These are phyloP conservation scores for Alaudala cheleensis DNA, from an alignment of 2,113 vertebrate species.

Conservation along the genomic window DNA sequence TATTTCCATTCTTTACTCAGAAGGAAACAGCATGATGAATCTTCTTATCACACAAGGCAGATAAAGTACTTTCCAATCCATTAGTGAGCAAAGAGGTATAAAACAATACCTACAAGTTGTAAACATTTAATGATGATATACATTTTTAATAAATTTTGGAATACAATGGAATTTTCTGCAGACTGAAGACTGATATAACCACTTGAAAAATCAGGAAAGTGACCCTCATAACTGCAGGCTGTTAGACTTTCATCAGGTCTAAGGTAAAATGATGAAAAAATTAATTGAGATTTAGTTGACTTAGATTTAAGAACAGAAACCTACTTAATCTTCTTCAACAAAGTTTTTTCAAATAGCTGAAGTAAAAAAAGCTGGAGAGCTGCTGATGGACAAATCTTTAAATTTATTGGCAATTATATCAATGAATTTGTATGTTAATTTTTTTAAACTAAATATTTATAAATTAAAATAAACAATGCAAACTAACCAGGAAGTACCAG, in stretches of 20 bases:
- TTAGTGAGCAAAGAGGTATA: slow-evolving; percentile 7
- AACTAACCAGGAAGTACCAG: background rate
- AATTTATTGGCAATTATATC: background rate
- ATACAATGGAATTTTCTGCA: background rate
- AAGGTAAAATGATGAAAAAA: background rate
- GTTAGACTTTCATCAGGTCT: background rate
- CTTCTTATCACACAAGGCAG: background rate
- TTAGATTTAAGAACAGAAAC: background rate
- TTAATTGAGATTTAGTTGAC: background rate
- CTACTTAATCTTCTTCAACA: background rate
- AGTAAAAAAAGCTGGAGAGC: background rate
- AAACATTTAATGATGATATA: slow-evolving; percentile 8
- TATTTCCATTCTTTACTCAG: background rate
- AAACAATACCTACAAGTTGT: background rate
- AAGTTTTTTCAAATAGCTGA: background rate
- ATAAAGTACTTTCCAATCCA: background rate
- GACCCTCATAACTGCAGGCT: background rate
- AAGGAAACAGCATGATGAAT: slow-evolving; percentile 10
- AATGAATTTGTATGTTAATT: background rate
- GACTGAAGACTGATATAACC: background rate
- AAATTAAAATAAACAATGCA: background rate
- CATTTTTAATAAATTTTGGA: slow-evolving; percentile 8
- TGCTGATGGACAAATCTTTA: background rate
- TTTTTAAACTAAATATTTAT: background rate
- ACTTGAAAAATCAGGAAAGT: background rate